Evolutionary conservation across 92 coral and sea anemone genomes (phyloP).

Genomic region (Virgularia gustaviana): DNA sequence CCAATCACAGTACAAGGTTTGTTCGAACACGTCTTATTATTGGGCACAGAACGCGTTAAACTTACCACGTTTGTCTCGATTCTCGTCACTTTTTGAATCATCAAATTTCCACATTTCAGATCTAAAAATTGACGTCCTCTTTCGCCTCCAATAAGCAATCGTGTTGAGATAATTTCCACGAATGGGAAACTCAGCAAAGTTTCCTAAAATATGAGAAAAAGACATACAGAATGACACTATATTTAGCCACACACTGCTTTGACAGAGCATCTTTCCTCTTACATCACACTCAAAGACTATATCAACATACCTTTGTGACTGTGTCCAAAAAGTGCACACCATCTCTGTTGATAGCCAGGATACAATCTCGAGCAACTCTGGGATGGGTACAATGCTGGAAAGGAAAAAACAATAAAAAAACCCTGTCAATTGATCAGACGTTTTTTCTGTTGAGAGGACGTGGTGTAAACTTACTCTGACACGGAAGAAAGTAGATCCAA

Average conservation of each 20-base stretch:
- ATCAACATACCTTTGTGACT: conserved; percentile 61
- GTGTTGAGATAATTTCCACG: conserved; percentile 83
- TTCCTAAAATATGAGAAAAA: conserved; percentile 49
- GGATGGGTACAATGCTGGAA: conserved; percentile 85
- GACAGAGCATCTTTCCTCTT: not conserved
- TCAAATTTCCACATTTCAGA: conserved; percentile 82
- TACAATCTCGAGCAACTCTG: conserved; percentile 78
- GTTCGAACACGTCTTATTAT: not conserved
- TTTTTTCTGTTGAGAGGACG: not conserved
- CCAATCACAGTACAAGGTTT: too few species aligned
- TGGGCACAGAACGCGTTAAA: conserved; percentile 1
- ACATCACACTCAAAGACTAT: not conserved
- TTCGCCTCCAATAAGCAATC: conserved; percentile 71
- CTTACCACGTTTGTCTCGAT: conserved; percentile 85
- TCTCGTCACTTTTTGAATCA: conserved; percentile 96
- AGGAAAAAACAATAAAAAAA: not conserved
- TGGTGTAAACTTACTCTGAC: conserved; percentile 63
- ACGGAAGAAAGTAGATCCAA: conserved; percentile 89
- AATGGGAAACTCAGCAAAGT: conserved; percentile 72
- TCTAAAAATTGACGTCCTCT: conserved; percentile 93
- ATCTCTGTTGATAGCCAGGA: conserved; percentile 70
- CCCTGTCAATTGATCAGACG: not conserved
- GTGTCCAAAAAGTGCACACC: conserved; percentile 79
- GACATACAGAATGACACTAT: not conserved
- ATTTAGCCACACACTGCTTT: not conserved